A percentile compares a stretch with the other conserved stretches of the same genome.
Conservation (phyloP, 1,140 invertebrate genomes). For the Coptotermes formosanus region DNA sequence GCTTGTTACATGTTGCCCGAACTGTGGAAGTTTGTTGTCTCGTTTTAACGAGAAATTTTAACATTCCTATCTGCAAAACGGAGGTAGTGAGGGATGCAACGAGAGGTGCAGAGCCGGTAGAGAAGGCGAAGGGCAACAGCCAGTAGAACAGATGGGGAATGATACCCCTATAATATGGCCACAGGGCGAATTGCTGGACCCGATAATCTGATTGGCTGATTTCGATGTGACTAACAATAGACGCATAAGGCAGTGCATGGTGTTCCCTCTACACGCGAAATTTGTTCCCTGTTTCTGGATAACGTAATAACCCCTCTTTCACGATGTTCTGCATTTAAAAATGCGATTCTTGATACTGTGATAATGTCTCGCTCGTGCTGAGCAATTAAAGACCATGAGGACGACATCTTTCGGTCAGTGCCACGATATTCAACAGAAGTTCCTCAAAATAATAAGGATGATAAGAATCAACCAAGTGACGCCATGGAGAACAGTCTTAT, state of each 20-base stretch:
- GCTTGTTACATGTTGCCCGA: too few relatives aligned
- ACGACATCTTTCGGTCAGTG: not conserved
- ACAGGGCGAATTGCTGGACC: constrained; percentile 5
- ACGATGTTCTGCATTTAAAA: not conserved
- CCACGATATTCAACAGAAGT: not conserved
- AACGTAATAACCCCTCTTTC: not conserved
- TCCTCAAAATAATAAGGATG: too few relatives aligned
- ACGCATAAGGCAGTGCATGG: not conserved
- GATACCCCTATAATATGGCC: constrained; percentile 28
- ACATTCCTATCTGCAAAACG: not conserved
- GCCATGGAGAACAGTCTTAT: too few relatives aligned
- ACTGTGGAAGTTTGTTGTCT: too few relatives aligned
- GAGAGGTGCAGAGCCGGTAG: not conserved
- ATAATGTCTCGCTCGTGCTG: not conserved
- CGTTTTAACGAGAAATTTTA: not conserved
- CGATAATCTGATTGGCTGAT: constrained; percentile 27
- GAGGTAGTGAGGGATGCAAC: not conserved
- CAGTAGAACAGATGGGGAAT: constrained; percentile 27
- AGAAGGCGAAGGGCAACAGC: not conserved
- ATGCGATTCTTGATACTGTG: not conserved
- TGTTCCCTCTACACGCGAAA: not conserved
- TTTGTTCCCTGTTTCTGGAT: not conserved
- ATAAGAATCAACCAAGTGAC: too few relatives aligned
- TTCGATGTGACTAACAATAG: constrained; percentile 30
- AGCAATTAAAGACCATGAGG: not conserved